phyloP scores from a whole-genome alignment of 2,113 vertebrate species.

The Sterrhoptilus dennistouni region DNA sequence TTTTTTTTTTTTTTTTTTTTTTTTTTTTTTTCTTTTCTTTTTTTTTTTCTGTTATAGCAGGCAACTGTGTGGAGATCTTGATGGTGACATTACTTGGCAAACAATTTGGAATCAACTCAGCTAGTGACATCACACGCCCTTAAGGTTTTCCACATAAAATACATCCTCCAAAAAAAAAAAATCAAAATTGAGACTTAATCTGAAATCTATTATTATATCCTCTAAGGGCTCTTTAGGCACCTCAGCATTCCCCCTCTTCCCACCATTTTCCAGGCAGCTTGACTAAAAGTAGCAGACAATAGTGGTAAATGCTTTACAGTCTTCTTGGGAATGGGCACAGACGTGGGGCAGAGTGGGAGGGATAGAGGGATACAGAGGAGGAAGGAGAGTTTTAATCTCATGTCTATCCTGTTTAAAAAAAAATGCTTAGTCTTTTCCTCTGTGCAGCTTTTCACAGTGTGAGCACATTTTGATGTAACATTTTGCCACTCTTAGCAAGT shows the following conservation, averaged over 20 bases:
- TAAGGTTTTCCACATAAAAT: slow-evolving; percentile 77
- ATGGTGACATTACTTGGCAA: slow-evolving; percentile 75
- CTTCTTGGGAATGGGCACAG: neutral
- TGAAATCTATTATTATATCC: slow-evolving; percentile 70
- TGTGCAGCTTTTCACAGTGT: neutral
- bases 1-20: neutral
- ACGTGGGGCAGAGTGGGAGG: neutral
- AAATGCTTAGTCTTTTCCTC: neutral
- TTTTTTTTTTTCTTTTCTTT: no score
- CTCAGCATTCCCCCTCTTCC: neutral
- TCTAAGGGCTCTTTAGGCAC: slow-evolving; percentile 54
- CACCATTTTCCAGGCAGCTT: neutral
- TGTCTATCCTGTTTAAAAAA: neutral
- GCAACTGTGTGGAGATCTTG: slow-evolving; percentile 59
- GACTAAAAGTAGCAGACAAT: slow-evolving; percentile 31
- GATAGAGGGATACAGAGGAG: neutral
- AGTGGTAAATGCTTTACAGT: neutral
- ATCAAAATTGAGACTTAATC: slow-evolving; percentile 50
- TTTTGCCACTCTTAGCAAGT: slow-evolving; percentile 6
- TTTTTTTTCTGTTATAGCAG: neutral
- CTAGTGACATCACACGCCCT: slow-evolving; percentile 75
- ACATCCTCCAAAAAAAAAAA: slow-evolving; percentile 32
- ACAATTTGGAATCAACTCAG: slow-evolving; percentile 71
- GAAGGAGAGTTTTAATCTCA: neutral
- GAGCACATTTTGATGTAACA: neutral